Evolutionary conservation across 30 jellyfish, hydroid and myxozoan species (phyloP).

Genomic region (Rhopilema esculentum): DNA sequence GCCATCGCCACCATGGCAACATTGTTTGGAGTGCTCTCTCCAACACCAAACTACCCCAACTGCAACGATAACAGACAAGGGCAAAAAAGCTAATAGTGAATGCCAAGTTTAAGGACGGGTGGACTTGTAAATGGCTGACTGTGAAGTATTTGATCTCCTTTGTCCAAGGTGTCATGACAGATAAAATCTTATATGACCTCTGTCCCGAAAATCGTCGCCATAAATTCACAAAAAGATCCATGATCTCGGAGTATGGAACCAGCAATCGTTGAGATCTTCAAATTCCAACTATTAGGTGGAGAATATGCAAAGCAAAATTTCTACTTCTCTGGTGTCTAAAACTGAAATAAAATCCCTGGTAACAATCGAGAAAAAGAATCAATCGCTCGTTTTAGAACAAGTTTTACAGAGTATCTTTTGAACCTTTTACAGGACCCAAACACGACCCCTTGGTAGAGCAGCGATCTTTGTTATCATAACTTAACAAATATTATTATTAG

Average conservation of each 20-base stretch:
- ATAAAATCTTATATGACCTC: constrained; percentile 17
- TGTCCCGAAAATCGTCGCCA: constrained; percentile 33
- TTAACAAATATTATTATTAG: too few species aligned
- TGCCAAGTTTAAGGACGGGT: too few species aligned
- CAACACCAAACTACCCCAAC: too few species aligned
- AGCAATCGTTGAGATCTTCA: constrained; percentile 34
- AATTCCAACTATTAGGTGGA: constrained; percentile 3
- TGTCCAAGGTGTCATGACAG: constrained; percentile 31
- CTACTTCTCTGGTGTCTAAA: constrained; percentile 16
- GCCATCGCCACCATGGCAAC: too few species aligned
- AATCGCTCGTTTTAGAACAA: too few species aligned
- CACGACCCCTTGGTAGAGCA: constrained; percentile 47
- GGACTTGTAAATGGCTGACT: too few species aligned
- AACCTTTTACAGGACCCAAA: too few species aligned
- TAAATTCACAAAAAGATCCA: constrained; percentile 17
- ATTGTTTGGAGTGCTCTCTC: too few species aligned
- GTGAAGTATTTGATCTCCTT: constrained; percentile 22
- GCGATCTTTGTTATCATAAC: background rate
- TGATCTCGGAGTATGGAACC: constrained; percentile 10
- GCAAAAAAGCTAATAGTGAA: too few species aligned
- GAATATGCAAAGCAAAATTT: constrained; percentile 21
- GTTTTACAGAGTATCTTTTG: too few species aligned
- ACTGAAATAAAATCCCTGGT: constrained; percentile 26
- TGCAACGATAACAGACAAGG: too few species aligned
- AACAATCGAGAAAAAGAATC: too few species aligned